These are phyloP conservation scores for Cerastis rubricosa DNA, from an alignment of 2,888 invertebrate species.

Conservation along the genomic window DNA sequence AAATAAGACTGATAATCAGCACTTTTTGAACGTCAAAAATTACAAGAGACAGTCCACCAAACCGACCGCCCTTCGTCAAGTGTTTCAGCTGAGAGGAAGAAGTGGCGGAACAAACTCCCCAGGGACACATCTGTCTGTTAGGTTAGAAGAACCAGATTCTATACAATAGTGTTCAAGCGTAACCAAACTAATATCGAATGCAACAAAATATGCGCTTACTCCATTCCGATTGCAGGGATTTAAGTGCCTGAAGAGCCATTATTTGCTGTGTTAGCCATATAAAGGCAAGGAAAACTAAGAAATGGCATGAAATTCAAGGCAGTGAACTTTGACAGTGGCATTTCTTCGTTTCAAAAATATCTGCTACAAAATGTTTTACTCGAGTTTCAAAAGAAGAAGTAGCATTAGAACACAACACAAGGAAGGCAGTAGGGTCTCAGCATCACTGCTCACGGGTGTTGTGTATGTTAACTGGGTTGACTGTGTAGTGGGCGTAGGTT, in stretches of 20 bases:
- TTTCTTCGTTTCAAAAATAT: neutral
- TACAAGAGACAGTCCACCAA: no score
- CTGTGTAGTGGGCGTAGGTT: slow-evolving; percentile 77
- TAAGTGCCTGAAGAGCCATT: neutral
- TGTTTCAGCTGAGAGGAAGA: no score
- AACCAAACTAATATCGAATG: neutral
- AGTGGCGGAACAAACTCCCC: no score
- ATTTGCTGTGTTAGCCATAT: neutral
- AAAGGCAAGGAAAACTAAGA: neutral
- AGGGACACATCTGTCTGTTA: no score
- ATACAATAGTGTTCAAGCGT: no score
- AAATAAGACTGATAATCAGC: no score
- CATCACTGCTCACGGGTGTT: neutral
- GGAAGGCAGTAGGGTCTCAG: neutral
- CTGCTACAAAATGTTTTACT: neutral
- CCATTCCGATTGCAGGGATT: no score
- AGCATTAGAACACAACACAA: neutral
- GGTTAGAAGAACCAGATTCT: no score
- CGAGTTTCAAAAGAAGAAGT: neutral
- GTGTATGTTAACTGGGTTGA: slow-evolving; percentile 23
- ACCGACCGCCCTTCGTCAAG: no score
- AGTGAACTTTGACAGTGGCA: neutral
- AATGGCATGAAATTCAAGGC: neutral
- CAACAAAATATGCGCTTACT: no score
- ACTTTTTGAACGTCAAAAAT: no score